Evolutionary conservation across 2,888 invertebrate genomes (phyloP).

Genomic region (Thereva unica): DNA sequence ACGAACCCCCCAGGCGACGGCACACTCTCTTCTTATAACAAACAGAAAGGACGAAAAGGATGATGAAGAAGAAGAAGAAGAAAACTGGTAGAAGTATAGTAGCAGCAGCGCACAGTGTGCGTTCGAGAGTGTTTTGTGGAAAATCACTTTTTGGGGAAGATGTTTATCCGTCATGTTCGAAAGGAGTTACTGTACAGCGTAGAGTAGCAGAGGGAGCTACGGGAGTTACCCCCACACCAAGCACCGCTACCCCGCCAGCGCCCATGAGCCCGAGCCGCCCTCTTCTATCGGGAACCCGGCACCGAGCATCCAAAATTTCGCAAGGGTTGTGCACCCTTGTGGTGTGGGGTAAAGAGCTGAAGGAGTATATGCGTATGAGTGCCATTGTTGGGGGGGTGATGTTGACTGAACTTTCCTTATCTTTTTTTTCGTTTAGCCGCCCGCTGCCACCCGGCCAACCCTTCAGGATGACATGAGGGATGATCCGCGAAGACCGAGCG

Average conservation of each 20-base stretch:
- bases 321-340: slow-evolving; percentile 20
- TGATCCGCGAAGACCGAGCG: slow-evolving; percentile 34
- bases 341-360: slow-evolving; percentile 10
- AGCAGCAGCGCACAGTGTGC: slow-evolving; percentile 33
- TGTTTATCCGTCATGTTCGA: slow-evolving; percentile 42
- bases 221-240: not conserved
- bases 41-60: not conserved
- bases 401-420: slow-evolving; percentile 31
- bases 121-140: slow-evolving; percentile 39
- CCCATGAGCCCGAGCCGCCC: not conserved
- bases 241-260: not conserved
- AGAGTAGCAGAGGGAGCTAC: slow-evolving; percentile 1
- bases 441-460: not conserved
- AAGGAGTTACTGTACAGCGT: slow-evolving; percentile 34
- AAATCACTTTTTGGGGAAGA: slow-evolving; percentile 40
- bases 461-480: slow-evolving; percentile 35
- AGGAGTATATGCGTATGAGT: slow-evolving; percentile 30
- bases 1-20: slow-evolving; percentile 18
- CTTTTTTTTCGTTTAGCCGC: slow-evolving; percentile 16
- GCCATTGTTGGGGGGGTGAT: slow-evolving; percentile 30
- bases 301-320: slow-evolving; percentile 8
- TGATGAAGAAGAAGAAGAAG: not conserved
- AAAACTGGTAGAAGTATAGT: slow-evolving; percentile 15
- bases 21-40: slow-evolving; percentile 31
- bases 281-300: not conserved